Evolutionary conservation across 2,797 vertebrate genomes (phyloP), one percentile per base, ranked within the genome.

Genomic region (Centroberyx gerrardi): DNA sequence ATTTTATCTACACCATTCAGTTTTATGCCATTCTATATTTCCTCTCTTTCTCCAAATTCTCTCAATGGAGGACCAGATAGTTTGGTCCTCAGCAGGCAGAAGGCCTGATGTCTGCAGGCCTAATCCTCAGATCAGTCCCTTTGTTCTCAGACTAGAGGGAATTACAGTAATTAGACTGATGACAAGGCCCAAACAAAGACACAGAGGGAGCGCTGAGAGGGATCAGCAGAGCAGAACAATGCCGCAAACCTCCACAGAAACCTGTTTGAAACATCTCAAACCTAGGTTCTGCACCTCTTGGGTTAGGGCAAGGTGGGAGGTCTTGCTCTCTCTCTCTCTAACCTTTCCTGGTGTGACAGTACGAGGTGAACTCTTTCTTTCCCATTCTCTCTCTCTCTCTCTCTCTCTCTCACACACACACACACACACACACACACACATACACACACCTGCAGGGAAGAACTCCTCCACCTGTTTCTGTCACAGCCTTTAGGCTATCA

Each of bases 161-260:
- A 91, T 92, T 78, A 90, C 78, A 81, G 83, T 91, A 83, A 93
- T 93, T 92, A 92, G 62, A 9, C 61, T 69, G 64, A 84, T 49
- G 75, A 76, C 81, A 83, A 73, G 65, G 18, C 51, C 65, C 46
- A 52, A 58, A 82, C 54, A 76, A 70, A 80, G 76, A 74, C 22
- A 15, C 27, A 1, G 55, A 66, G 12, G 5, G 54, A 42, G 70
- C 62, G 29, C 4, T 31, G 29, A 62, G 52, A 70, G 29, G 60
- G 56, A 73, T 63, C 66, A 31, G 62, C 54, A 12, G 28, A 42
- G 15, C 63, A 72, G n/a, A 72, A 75, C 67, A 36, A 65, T 12
- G 53, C 17, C 10, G 17, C 49, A 53, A 62, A 70, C 51, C 54
- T 65, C 31, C n/a, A 42, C 28, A 62, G 51, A 70, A 56, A 62